These are phyloP conservation scores for Trichomycterus rosablanca DNA, from an alignment of 2,113 vertebrate species.

Conservation along the genomic window DNA sequence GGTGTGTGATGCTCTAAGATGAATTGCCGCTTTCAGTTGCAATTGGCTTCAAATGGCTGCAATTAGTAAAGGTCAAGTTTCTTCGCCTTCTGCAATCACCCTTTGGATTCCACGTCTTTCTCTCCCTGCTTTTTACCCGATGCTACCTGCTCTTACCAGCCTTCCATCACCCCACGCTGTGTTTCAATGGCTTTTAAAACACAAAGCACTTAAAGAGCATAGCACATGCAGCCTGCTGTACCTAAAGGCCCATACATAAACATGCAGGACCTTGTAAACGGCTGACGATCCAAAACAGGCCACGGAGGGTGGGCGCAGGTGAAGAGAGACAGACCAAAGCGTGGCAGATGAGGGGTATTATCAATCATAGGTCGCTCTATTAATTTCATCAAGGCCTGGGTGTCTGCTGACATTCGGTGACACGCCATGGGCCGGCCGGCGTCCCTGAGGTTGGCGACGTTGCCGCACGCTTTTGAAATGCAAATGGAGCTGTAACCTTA, in stretches of 20 bases:
- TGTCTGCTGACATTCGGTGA: conserved; percentile 42
- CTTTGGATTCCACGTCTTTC: no score
- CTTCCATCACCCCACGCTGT: conserved; percentile 21
- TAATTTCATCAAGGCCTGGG: conserved; percentile 48
- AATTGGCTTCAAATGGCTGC: no score
- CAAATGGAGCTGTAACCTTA: conserved; percentile 45
- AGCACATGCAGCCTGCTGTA: not conserved
- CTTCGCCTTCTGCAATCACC: no score
- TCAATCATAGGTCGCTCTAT: conserved; percentile 47
- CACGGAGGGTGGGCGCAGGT: conserved; percentile 6
- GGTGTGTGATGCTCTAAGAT: no score
- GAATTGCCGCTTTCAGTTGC: no score
- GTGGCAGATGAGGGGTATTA: conserved; percentile 40
- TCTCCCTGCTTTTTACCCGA: no score
- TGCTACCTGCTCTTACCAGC: no score
- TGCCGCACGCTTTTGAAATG: conserved; percentile 44
- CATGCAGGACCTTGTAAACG: conserved; percentile 30
- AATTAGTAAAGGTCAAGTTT: no score
- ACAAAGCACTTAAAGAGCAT: conserved; percentile 16
- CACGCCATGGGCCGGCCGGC: conserved; percentile 33
- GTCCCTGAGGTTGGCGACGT: conserved; percentile 33
- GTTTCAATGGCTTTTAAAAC: conserved; percentile 24
- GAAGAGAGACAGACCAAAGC: conserved; percentile 31
- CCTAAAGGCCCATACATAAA: conserved; percentile 42
- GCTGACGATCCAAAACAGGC: conserved; percentile 25